Evolutionary conservation across 2,797 vertebrate genomes (phyloP), one percentile per base, ranked within the genome.

Genomic region (Pristis pectinata): DNA sequence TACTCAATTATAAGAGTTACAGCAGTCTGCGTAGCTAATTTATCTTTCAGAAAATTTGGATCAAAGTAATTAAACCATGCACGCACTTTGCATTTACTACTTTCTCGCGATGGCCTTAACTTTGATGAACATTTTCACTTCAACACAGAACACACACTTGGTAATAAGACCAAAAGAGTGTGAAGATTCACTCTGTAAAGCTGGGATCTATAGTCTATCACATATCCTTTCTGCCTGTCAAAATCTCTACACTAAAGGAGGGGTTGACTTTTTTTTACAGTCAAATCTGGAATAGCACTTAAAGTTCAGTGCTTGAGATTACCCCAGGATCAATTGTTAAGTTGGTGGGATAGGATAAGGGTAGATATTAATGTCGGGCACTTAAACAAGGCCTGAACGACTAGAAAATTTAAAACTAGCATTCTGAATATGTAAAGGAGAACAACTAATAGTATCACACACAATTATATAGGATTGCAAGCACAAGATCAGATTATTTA

Each of bases 1-100:
- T 74, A 94, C 44, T 94, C 70, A 94, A 94, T 94, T 94, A 94
- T 72, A 94, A 94, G 37, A 76, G 67, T 94, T 53, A 76, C 70
- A 53, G 92, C 64, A 74, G 30, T 34, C 67, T 74, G 70, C n/a
- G 37, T 53, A 41, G 30, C 70, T 76, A 94, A 94, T 74, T 74
- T 44, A 74, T 94, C 44, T 53, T 94, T 94, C 27, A 19, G 92
- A 76, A 94, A 76, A 94, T 74, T 76, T 94, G 70, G 92, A 94
- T 94, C 67, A 76, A 34, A 49, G 72, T 72, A 94, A 94, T 94
- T 72, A 49, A 74, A 53, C 44, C 41, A 93, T 72, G 6, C 44
- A 93, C 10, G 41, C 44, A 93, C 41, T 49, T 74, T 93, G 27
- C 64, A 74, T 72, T 93, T 72, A 41, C 10, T 41, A 67, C n/a